Percentiles rank a stretch among this genome's conserved stretches.
phyloP scores from a whole-genome alignment of 2,888 invertebrate species.

The Tenthredo amoena region DNA sequence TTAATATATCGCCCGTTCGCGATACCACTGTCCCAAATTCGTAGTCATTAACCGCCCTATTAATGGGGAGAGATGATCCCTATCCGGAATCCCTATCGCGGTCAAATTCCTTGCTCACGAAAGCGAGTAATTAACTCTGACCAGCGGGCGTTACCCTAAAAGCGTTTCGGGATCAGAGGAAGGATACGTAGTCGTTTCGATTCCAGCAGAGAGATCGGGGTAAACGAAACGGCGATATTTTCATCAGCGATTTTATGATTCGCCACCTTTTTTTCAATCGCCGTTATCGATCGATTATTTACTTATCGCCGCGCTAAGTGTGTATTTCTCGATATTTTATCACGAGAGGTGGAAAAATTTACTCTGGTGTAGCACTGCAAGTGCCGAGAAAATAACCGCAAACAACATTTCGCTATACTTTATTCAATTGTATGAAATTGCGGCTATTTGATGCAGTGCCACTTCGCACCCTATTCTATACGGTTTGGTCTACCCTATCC shows the following conservation, averaged over 20 bases:
- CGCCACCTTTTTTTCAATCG: too few relatives aligned
- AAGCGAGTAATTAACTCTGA: constrained; percentile 32
- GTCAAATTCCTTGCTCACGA: constrained; percentile 32
- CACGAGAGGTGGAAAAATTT: background rate
- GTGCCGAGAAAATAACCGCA: background rate
- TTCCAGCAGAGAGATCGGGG: background rate
- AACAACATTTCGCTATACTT: background rate
- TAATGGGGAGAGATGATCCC: background rate
- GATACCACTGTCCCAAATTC: background rate
- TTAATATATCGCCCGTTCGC: background rate
- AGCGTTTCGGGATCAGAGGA: constrained; percentile 32
- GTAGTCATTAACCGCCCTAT: constrained; percentile 4
- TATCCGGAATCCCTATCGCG: background rate
- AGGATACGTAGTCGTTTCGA: constrained; percentile 1
- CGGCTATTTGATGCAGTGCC: background rate
- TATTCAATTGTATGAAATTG: constrained; percentile 1
- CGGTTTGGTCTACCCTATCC: background rate
- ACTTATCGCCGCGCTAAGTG: too few relatives aligned
- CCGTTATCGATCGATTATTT: too few relatives aligned
- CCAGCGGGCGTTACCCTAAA: background rate
- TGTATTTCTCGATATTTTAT: too few relatives aligned
- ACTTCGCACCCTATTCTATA: background rate
- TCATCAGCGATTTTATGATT: too few relatives aligned
- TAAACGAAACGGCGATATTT: too few relatives aligned
- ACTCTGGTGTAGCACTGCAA: too few relatives aligned